These are phyloP conservation scores for Serranus cabrilla DNA, from an alignment of 2,797 vertebrate genomes.

Conservation along the genomic window DNA sequence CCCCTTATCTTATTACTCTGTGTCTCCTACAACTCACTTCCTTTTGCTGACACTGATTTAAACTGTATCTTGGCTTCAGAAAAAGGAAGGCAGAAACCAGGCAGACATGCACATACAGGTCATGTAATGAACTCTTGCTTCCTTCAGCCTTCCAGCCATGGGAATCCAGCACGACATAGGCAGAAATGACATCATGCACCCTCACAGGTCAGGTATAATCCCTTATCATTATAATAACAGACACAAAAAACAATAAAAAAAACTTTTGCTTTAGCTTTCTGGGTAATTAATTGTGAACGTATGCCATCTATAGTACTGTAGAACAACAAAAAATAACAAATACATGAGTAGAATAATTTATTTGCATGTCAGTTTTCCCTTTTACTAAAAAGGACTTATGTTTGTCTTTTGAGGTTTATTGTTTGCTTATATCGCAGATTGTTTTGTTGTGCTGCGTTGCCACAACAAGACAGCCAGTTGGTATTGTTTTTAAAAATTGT, in stretches of 20 bases:
- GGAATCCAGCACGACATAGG: constrained; percentile 58
- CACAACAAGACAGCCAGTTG: constrained; percentile 31
- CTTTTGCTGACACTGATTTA: constrained; percentile 59
- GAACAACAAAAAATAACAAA: not conserved
- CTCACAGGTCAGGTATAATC: constrained; percentile 44
- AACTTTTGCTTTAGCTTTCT: not conserved
- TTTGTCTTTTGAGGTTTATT: constrained; percentile 36
- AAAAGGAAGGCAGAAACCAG: constrained; percentile 11
- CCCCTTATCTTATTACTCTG: constrained; percentile 26
- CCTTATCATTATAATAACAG: constrained; percentile 40
- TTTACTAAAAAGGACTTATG: constrained; percentile 1
- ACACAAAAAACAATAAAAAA: constrained; percentile 29
- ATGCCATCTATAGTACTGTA: no score
- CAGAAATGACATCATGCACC: constrained; percentile 64
- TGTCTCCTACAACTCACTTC: constrained; percentile 45
- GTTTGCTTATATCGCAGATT: constrained; percentile 26
- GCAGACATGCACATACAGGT: constrained; percentile 72
- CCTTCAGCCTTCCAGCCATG: constrained; percentile 67
- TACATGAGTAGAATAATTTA: not conserved
- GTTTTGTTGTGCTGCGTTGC: constrained; percentile 33
- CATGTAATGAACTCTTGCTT: constrained; percentile 66
- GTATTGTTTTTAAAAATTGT: constrained; percentile 36
- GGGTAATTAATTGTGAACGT: constrained; percentile 4
- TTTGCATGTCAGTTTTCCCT: constrained; percentile 3
- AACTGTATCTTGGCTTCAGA: constrained; percentile 31